Percentiles rank a stretch among this genome's conserved stretches.
These are phyloP conservation scores for Dinoponera quadriceps DNA, from an alignment of 1,140 invertebrate genomes.

Conservation along the genomic window DNA sequence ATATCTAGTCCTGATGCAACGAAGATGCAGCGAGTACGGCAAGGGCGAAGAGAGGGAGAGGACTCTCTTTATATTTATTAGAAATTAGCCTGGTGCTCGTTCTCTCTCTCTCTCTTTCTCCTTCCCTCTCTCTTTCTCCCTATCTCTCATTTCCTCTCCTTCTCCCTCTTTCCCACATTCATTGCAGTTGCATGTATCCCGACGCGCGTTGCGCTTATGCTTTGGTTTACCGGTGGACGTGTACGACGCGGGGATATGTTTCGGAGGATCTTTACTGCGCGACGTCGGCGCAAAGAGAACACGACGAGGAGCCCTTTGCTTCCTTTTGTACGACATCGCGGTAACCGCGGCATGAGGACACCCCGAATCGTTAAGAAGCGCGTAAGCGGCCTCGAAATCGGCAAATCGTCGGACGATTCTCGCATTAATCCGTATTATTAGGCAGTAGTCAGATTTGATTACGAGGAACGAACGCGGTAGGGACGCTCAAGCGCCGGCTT, in stretches of 20 bases:
- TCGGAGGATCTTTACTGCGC: slow-evolving; percentile 71
- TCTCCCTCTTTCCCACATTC: slow-evolving; percentile 2
- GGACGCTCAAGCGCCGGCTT: background rate
- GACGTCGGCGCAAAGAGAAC: slow-evolving; percentile 62
- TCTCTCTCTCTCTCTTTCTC: too few species aligned
- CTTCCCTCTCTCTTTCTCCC: too few species aligned
- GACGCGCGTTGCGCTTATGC: slow-evolving; percentile 41
- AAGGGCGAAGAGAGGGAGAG: background rate
- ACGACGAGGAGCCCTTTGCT: slow-evolving; percentile 53
- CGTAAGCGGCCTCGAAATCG: slow-evolving; percentile 66
- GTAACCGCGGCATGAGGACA: slow-evolving; percentile 35
- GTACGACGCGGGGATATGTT: slow-evolving; percentile 75
- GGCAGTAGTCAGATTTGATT: slow-evolving; percentile 69
- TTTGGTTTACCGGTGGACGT: slow-evolving; percentile 46
- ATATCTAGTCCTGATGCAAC: slow-evolving; percentile 56
- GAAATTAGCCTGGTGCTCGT: slow-evolving; percentile 55
- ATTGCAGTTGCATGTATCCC: slow-evolving; percentile 49
- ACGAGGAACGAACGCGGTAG: slow-evolving; percentile 35
- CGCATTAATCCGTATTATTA: slow-evolving; percentile 69
- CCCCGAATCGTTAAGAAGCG: slow-evolving; percentile 68
- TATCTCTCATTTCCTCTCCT: too few species aligned
- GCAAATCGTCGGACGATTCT: slow-evolving; percentile 70
- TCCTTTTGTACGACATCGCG: slow-evolving; percentile 51
- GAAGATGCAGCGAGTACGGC: slow-evolving; percentile 23
- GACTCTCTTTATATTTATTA: slow-evolving; percentile 62